Conservation (phyloP, 2,113 vertebrate genomes). For the Nyctibius bracteatus region DNA sequence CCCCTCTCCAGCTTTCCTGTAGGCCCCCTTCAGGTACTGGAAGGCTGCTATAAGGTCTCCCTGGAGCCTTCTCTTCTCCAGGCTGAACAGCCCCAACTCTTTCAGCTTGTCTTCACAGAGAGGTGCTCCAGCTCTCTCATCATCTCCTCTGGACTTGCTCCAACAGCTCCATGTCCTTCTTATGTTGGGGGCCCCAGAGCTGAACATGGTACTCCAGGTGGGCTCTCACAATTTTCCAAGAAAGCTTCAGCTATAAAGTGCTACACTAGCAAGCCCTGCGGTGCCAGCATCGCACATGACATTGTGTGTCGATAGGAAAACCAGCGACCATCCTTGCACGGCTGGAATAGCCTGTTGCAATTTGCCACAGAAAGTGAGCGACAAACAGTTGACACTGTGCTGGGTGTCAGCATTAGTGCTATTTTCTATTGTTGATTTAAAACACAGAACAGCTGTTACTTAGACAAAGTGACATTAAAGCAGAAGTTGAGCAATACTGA, state of each 20-base stretch:
- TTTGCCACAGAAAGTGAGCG: not conserved
- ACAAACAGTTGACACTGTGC: fast-evolving
- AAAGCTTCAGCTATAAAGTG: fast-evolving
- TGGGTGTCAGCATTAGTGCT: fast-evolving
- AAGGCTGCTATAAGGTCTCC: no score
- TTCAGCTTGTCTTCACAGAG: no score
- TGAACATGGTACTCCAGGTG: no score
- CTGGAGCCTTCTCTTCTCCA: no score
- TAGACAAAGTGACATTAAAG: fast-evolving
- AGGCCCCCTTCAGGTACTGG: no score
- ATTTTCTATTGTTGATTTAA: fast-evolving
- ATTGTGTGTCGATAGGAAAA: fast-evolving
- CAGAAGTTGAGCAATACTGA: fast-evolving
- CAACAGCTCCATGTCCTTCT: no score
- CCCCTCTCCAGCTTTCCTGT: no score
- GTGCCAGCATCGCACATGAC: not conserved
- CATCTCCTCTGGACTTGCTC: no score
- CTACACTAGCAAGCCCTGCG: fast-evolving
- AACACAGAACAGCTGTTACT: not conserved
- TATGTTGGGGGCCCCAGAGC: no score
- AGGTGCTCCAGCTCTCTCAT: no score
- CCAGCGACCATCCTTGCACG: fast-evolving
- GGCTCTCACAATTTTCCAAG: no score
- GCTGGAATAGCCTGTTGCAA: fast-evolving
- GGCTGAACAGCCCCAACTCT: no score